A percentile compares a stretch with the other conserved stretches of the same genome.
Evolutionary conservation across 2,888 invertebrate genomes (phyloP).

Genomic region (Schizaphis graminum): DNA sequence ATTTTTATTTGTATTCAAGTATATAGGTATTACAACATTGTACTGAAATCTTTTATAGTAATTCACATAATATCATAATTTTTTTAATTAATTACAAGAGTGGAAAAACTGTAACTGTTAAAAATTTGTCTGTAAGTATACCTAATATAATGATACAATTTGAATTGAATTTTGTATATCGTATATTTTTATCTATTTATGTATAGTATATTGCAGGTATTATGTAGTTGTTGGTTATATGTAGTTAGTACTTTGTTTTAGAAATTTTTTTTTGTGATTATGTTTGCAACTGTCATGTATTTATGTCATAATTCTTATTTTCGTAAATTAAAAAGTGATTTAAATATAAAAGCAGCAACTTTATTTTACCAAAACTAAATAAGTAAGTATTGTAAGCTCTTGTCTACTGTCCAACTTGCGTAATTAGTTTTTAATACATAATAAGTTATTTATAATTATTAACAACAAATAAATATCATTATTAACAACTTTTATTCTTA

Average conservation of each 20-base stretch:
- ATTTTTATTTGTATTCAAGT: not conserved
- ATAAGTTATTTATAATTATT: not conserved
- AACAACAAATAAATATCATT: not conserved
- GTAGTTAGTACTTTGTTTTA: not conserved
- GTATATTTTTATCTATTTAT: not conserved
- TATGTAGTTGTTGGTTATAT: not conserved
- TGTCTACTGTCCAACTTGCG: not conserved
- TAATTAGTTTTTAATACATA: not conserved
- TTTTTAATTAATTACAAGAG: not conserved
- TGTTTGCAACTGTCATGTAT: not conserved
- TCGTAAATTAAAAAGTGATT: not conserved
- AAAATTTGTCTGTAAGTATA: not conserved
- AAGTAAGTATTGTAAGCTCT: not conserved
- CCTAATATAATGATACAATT: not conserved
- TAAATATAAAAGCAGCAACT: not conserved
- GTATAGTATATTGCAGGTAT: not conserved
- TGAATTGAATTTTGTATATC: not conserved
- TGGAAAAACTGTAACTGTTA: not conserved
- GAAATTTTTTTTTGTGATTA: not conserved
- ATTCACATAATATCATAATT: not conserved
- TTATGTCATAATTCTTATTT: not conserved
- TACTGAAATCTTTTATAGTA: not conserved
- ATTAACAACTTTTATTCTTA: not conserved
- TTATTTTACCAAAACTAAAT: not conserved
- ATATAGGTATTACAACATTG: too few species aligned